Conservation (phyloP, 1,140 invertebrate genomes). For the Antheraea mylitta region DNA sequence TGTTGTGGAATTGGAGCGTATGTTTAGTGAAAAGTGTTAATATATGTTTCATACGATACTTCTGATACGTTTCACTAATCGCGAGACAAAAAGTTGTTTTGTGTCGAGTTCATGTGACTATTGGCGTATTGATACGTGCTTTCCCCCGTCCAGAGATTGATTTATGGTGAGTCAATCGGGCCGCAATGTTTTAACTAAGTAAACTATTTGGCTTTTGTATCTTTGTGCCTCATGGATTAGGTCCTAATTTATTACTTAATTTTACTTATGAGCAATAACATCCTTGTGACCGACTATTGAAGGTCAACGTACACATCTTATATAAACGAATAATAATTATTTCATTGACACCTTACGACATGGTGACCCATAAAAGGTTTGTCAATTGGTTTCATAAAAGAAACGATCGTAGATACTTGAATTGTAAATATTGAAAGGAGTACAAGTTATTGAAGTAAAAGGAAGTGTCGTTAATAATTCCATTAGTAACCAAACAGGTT, state of each 20-base stretch:
- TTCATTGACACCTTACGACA: constrained; percentile 26
- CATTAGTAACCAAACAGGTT: constrained; percentile 36
- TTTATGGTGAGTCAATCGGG: constrained; percentile 56
- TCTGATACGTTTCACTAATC: constrained; percentile 53
- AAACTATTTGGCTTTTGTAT: neutral
- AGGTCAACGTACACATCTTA: constrained; percentile 16
- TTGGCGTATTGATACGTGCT: constrained; percentile 49
- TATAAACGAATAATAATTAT: constrained; percentile 21
- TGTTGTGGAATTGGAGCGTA: constrained; percentile 55
- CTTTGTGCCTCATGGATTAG: neutral
- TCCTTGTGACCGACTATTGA: neutral
- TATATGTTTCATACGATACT: constrained; percentile 47
- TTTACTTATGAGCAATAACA: neutral
- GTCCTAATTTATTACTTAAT: neutral
- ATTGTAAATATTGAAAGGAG: constrained; percentile 15
- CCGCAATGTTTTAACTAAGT: neutral
- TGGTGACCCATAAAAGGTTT: constrained; percentile 25
- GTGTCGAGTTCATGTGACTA: constrained; percentile 51
- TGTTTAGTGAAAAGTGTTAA: constrained; percentile 62
- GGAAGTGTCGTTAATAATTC: constrained; percentile 49
- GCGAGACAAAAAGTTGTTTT: constrained; percentile 54
- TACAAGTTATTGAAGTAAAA: constrained; percentile 41
- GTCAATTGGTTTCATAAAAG: neutral
- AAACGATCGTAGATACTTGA: neutral
- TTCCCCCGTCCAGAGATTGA: constrained; percentile 44